These are phyloP conservation scores for Mesembrinibis cayennensis DNA, from an alignment of 2,113 vertebrate species.

Conservation along the genomic window DNA sequence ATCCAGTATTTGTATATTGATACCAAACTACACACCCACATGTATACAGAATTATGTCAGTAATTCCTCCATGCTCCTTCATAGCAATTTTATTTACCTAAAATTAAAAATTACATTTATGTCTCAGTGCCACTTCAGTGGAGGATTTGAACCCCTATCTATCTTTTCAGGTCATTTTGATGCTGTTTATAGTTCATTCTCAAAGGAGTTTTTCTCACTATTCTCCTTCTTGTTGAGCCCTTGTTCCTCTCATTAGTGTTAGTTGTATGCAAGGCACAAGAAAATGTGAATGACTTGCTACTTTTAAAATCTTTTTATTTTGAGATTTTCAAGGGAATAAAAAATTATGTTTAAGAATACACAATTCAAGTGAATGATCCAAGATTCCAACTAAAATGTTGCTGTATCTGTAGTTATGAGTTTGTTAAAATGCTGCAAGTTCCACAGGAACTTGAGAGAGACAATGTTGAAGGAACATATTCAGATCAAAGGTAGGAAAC, in stretches of 20 bases:
- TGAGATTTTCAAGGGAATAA: background rate
- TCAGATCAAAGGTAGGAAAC: background rate
- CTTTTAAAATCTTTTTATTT: background rate
- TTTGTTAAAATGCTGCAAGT: background rate
- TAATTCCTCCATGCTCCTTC: background rate
- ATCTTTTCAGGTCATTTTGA: background rate
- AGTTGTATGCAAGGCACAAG: background rate
- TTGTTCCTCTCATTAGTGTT: background rate
- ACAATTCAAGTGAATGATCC: background rate
- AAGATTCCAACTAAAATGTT: background rate
- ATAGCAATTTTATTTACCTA: background rate
- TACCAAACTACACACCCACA: background rate
- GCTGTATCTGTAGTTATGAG: rapidly evolving
- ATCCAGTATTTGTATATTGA: background rate
- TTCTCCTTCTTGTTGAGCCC: background rate
- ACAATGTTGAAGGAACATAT: background rate
- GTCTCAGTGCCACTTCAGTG: background rate
- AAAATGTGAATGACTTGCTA: background rate
- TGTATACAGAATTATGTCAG: background rate
- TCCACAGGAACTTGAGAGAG: background rate
- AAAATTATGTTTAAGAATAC: background rate
- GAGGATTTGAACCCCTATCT: background rate
- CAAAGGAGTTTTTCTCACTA: background rate
- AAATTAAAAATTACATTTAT: background rate
- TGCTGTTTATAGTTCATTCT: background rate